Evolutionary conservation across 1,140 invertebrate species (phyloP), one percentile per base, ranked within the genome.

Genomic region (Cotesia glomerata): DNA sequence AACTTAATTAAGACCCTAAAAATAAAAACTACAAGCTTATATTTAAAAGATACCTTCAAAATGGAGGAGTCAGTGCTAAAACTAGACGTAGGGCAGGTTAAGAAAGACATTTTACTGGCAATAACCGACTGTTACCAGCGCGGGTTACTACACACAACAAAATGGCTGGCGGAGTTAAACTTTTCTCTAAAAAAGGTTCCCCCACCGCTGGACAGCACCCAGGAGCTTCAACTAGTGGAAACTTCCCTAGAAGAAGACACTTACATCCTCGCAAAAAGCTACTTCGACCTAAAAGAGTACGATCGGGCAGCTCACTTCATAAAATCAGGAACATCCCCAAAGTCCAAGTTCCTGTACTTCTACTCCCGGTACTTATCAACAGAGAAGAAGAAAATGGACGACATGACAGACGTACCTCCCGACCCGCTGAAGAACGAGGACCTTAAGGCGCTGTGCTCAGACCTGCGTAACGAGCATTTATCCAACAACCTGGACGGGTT

Each of bases 231-330:
- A 74, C 63, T 78, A 68, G 73, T 70, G 1, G 82, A 86, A 73
- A 83, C 85, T 58, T 78, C 78, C 52, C 84, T 88, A 11, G 91
- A 95, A 80, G 90, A 91, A 64, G 92, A 95, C 79, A 86, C 89
- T 7, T 98, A 95, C 81, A 89, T 90, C 34, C 81, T 97, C 69
- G 94, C 95, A 0, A 97, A 95, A 85, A 93, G 92, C 77, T 97
- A 96, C 81, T 98, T 97, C 84, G 95, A 98, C 87, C 87, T 94
- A 13, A 93, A 95, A 79, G 97, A 98, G 85, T 98, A 97, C 85
- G 94, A 97, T 77, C 90, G 97, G 81, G 95, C 95, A 73, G 94
- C 95, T 0, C 93, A 93, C 88, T 96, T 96, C 79, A 88, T 95
- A 9, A 90, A 93, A 77, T 89, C 92, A 45, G 94, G 92, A 76